Percentiles rank a stretch among this genome's conserved stretches.
phyloP scores from a whole-genome alignment of 1,140 invertebrate species.

The Zaprionus africanus region DNA sequence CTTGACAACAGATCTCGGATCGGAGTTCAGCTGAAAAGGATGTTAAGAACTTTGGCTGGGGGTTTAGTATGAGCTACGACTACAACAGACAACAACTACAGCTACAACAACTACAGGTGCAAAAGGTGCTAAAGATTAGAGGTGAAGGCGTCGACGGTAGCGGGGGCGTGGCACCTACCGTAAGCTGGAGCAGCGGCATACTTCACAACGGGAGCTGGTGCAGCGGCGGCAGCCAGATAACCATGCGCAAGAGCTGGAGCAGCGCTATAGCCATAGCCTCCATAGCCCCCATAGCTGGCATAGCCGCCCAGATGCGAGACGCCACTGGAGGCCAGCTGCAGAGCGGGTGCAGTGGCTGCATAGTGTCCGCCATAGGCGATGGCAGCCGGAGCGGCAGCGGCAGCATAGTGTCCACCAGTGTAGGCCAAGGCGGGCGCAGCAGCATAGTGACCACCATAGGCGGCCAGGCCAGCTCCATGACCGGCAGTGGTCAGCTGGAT shows the following conservation, averaged over 20 bases:
- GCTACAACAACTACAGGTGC: constrained; percentile 23
- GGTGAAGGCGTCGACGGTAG: background rate
- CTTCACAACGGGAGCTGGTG: constrained; percentile 72
- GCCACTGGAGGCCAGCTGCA: constrained; percentile 58
- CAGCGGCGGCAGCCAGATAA: constrained; percentile 63
- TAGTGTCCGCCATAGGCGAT: constrained; percentile 60
- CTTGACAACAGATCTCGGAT: constrained; percentile 14
- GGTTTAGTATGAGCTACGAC: constrained; percentile 27
- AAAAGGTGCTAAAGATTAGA: constrained; percentile 28
- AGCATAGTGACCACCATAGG: constrained; percentile 50
- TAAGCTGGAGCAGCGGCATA: constrained; percentile 76
- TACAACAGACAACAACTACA: background rate
- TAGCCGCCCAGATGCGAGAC: constrained; percentile 48
- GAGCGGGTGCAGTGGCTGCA: constrained; percentile 68
- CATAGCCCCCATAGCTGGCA: constrained; percentile 47
- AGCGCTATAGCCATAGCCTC: constrained; percentile 55
- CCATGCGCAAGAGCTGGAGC: constrained; percentile 68
- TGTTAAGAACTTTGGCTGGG: constrained; percentile 20
- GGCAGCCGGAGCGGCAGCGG: constrained; percentile 45
- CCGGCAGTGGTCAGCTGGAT: constrained; percentile 43
- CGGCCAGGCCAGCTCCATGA: constrained; percentile 24
- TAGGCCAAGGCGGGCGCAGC: constrained; percentile 28
- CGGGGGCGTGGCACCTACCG: constrained; percentile 59
- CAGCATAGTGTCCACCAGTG: constrained; percentile 26
- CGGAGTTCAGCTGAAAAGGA: constrained; percentile 14